Evolutionary conservation across 1,140 invertebrate genomes (phyloP).

Genomic region (Orius laevigatus): DNA sequence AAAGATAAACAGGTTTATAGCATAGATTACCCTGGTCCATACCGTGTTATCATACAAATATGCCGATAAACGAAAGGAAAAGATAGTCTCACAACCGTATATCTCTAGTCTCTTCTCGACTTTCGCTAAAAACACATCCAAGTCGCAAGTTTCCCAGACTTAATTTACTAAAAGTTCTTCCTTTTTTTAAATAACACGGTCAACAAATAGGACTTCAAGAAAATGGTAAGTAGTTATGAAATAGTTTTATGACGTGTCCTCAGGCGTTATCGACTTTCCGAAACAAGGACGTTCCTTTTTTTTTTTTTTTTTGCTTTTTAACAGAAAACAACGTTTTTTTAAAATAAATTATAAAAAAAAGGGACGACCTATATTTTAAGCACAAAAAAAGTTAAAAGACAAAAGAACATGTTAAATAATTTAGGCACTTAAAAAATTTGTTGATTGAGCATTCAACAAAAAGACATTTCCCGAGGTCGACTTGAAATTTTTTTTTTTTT

Average conservation of each 20-base stretch:
- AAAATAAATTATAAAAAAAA: neutral
- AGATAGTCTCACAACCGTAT: conserved; percentile 5
- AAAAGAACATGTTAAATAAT: no score
- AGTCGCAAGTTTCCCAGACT: neutral
- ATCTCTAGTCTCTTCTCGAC: neutral
- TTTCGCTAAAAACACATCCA: neutral
- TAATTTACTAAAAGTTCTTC: neutral
- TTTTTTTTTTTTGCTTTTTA: neutral
- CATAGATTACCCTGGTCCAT: conserved; percentile 13
- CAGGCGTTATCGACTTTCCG: neutral
- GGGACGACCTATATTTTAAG: neutral
- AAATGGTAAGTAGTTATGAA: neutral
- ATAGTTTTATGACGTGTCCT: neutral
- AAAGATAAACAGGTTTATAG: conserved; percentile 10
- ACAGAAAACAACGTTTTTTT: neutral
- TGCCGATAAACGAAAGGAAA: conserved; percentile 3
- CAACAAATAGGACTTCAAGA: neutral
- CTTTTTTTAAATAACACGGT: neutral
- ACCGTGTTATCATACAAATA: conserved; percentile 15
- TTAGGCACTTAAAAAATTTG: no score
- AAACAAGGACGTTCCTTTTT: neutral
- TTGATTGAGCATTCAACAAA: no score
- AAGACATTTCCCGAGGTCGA: no score
- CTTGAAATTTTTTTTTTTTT: no score
- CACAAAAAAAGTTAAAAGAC: no score